phyloP scores from a whole-genome alignment of 1,140 invertebrate species.

The Tribolium castaneum region DNA sequence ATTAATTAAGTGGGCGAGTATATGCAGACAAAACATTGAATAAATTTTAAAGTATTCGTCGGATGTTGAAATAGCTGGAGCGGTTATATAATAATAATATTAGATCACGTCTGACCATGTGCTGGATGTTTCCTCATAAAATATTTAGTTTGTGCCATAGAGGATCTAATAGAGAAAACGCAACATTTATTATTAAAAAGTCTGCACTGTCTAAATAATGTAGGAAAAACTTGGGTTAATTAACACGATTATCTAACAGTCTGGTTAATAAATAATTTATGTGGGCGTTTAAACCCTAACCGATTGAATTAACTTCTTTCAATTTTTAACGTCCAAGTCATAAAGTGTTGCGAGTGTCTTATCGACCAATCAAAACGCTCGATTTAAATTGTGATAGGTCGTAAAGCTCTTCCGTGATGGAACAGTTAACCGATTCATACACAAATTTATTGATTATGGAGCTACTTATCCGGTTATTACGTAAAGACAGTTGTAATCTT shows the following conservation, averaged over 20 bases:
- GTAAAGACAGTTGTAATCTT: not conserved
- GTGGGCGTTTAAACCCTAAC: not conserved
- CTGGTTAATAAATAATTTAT: conserved; percentile 25
- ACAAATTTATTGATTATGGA: not conserved
- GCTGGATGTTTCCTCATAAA: conserved; percentile 19
- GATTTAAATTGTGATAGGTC: not conserved
- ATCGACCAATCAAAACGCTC: not conserved
- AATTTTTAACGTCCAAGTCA: not conserved
- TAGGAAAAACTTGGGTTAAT: conserved; percentile 19
- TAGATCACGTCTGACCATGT: conserved; percentile 9
- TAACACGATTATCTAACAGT: conserved; percentile 17
- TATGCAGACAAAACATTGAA: not conserved
- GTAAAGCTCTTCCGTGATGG: not conserved
- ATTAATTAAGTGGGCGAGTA: not conserved
- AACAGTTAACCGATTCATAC: not conserved
- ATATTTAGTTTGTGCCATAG: not conserved
- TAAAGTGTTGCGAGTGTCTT: not conserved
- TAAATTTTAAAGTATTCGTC: not conserved
- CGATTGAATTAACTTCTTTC: not conserved
- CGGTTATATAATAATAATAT: conserved; percentile 3
- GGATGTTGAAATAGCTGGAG: not conserved
- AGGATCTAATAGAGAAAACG: not conserved
- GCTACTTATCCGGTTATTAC: not conserved
- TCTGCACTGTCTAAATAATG: conserved; percentile 7
- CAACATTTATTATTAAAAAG: conserved; percentile 15